Conservation (phyloP, 2,888 invertebrate genomes). For the Biston stratarius region DNA sequence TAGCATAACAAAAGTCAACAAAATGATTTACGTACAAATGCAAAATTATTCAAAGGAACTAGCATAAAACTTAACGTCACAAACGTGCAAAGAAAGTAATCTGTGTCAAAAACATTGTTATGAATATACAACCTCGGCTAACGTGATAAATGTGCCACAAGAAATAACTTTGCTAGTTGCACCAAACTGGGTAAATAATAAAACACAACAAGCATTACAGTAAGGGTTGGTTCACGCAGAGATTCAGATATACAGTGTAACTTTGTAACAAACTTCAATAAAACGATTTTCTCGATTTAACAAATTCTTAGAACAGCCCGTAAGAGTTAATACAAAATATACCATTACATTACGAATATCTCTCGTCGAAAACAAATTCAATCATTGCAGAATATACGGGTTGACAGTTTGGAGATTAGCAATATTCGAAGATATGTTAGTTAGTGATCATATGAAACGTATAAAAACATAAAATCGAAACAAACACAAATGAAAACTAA, state of each 20-base stretch:
- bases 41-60: slow-evolving; percentile 56
- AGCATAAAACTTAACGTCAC: slow-evolving; percentile 57
- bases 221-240: slow-evolving; percentile 1
- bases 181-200: slow-evolving; percentile 48
- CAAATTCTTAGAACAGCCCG: too few relatives aligned
- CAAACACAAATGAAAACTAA: too few relatives aligned
- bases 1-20: slow-evolving; percentile 32
- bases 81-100: slow-evolving; percentile 73
- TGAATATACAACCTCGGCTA: slow-evolving; percentile 74
- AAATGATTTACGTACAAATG: slow-evolving; percentile 56
- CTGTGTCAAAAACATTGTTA: slow-evolving; percentile 75
- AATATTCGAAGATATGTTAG: too few relatives aligned
- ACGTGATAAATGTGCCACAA: slow-evolving; percentile 73
- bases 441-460: too few relatives aligned
- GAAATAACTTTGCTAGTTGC: slow-evolving; percentile 69
- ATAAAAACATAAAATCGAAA: too few relatives aligned
- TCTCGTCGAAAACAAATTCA: too few relatives aligned
- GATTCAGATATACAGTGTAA: background rate
- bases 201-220: background rate
- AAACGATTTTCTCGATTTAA: too few relatives aligned
- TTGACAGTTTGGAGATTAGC: too few relatives aligned
- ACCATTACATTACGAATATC: too few relatives aligned
- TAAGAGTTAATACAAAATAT: too few relatives aligned
- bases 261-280: background rate
- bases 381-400: too few relatives aligned